Evolutionary conservation across 2,797 vertebrate genomes (phyloP), one percentile per base, ranked within the genome.

Genomic region (Acanthornis magna): DNA sequence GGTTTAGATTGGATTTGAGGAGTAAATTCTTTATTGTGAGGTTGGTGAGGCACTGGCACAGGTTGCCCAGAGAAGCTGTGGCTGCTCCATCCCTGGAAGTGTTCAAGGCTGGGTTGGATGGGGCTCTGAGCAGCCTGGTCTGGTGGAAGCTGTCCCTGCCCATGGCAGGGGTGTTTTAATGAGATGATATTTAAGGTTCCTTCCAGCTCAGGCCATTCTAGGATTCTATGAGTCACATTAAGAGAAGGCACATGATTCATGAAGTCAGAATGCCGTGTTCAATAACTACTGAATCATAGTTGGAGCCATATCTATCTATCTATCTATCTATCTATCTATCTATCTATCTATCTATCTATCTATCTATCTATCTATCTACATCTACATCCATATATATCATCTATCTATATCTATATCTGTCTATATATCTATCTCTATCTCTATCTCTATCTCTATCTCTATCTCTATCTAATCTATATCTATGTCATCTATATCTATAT

Each of bases 11-110:
- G 7, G 0, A 13, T 62, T 25, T 15, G 29, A 17, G 23, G 27
- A 76, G 75, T 42, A 50, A 68, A n/a, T 7, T 55, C 2, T 50
- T 50, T 5, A 1, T 2, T 70, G 11, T 50, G 23, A 55, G 55
- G 13, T 0, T 38, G 11, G 2, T 70, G 50, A 38, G 32, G 27
- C 27, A 0, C 42, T 5, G 42, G 18, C 9, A 61, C 13, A 36
- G 13, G 6, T 5, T 81, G 0, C 18, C 40, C 30, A 61, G 42
- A 20, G 42, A 23, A 75, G 4, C 4, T 61, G 54, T 36, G 70
- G 18, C 0, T 42, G 10, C 3, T 2, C 9, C 34, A 54, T 32
- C 22, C 26, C 55, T 43, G 26, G 42, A 2, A 54, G 0, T 48
- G 30, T 32, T 13, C 34, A 54, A 11, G 17, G 15, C 30, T 30